These are phyloP conservation scores for Riparia riparia DNA, from an alignment of 2,113 vertebrate species.

Conservation along the genomic window DNA sequence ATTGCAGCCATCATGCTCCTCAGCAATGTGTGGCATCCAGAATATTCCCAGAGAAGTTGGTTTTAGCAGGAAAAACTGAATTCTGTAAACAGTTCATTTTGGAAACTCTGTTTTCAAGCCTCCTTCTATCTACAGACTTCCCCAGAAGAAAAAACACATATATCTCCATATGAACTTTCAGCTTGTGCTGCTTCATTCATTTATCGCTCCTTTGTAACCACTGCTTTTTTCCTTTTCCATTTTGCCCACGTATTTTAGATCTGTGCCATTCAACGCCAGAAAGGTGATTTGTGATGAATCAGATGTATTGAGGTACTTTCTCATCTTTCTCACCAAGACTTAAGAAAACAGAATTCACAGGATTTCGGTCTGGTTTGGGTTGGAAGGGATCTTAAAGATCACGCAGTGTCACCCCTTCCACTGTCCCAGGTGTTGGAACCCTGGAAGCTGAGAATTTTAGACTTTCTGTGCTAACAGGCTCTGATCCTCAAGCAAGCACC, in stretches of 20 bases:
- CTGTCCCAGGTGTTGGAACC: not conserved
- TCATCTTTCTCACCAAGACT: not conserved
- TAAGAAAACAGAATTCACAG: not conserved
- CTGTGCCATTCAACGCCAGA: not conserved
- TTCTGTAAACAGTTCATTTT: not conserved
- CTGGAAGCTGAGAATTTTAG: no score
- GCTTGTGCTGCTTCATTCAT: not conserved
- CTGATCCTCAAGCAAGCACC: no score
- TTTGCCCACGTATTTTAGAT: not conserved
- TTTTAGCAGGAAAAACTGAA: not conserved
- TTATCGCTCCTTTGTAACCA: not conserved
- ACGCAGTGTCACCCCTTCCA: not conserved
- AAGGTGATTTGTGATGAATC: not conserved
- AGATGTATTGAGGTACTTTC: not conserved
- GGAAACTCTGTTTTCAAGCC: not conserved
- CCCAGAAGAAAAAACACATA: not conserved
- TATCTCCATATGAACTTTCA: not conserved
- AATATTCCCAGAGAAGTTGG: not conserved
- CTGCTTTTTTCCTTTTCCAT: not conserved
- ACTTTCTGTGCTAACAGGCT: no score
- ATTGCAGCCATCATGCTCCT: accelerated
- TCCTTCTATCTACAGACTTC: not conserved
- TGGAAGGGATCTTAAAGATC: not conserved
- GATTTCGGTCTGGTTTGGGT: not conserved
- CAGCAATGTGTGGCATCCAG: not conserved